Conservation (phyloP, 2,113 vertebrate species). For the Aspiorhynchus laticeps region DNA sequence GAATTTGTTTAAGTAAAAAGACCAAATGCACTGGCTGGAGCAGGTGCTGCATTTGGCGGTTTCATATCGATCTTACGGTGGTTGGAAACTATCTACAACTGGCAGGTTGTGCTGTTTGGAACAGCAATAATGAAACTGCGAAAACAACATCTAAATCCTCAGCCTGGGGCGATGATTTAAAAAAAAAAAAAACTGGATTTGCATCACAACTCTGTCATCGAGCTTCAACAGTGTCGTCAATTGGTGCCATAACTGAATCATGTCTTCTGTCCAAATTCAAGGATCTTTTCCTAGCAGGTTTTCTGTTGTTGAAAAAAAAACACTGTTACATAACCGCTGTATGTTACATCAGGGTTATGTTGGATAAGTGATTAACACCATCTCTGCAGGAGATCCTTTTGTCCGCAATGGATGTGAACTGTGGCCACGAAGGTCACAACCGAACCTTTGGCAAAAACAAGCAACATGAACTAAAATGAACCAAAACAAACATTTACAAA, state of each 20-base stretch:
- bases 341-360: neutral
- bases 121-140: conserved; percentile 35
- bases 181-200: no score
- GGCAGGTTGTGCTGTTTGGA: conserved; percentile 55
- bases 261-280: conserved; percentile 38
- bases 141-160: conserved; percentile 52
- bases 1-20: conserved; percentile 6
- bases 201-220: no score
- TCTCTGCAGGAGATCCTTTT: conserved; percentile 14
- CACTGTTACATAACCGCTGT: neutral
- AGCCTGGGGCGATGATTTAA: conserved; percentile 1
- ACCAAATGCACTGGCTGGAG: neutral
- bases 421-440: neutral
- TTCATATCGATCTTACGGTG: conserved; percentile 42
- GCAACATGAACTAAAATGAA: neutral
- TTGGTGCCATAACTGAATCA: no score
- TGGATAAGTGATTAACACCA: conserved; percentile 5
- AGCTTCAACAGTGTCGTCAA: no score
- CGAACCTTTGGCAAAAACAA: neutral
- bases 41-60: conserved; percentile 52
- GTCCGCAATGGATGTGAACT: neutral
- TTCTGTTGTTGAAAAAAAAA: neutral
- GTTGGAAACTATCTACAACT: conserved; percentile 57
- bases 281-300: neutral
- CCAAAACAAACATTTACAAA: neutral